A percentile compares a stretch with the other conserved stretches of the same genome.
Conservation (phyloP, 2,888 invertebrate species). For the Conops quadrifasciatus region DNA sequence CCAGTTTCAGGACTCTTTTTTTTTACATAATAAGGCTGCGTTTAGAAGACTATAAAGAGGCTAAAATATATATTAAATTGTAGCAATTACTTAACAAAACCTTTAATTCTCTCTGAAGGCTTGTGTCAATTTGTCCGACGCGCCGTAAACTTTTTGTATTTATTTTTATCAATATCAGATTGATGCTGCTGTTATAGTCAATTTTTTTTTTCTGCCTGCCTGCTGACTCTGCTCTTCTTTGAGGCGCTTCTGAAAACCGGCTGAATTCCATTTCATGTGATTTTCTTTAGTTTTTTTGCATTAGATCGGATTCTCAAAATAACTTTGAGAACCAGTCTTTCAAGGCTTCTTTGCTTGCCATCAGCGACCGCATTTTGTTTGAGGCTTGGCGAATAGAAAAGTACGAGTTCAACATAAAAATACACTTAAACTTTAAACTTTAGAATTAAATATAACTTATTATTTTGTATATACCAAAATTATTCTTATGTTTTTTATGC, state of each 20-base stretch:
- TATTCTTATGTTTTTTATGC: no score
- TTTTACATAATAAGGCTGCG: no score
- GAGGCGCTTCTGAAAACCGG: slow-evolving; percentile 31
- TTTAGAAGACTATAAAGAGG: no score
- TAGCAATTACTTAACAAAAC: no score
- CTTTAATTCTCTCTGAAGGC: no score
- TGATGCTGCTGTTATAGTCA: neutral
- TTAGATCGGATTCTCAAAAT: slow-evolving; percentile 20
- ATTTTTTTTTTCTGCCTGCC: neutral
- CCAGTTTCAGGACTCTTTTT: no score
- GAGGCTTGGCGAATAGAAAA: neutral
- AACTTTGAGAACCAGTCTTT: slow-evolving; percentile 24
- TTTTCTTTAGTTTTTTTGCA: slow-evolving; percentile 18
- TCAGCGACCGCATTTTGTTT: neutral
- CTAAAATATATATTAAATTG: no score
- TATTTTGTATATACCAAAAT: no score
- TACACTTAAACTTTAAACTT: no score
- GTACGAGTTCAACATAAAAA: no score
- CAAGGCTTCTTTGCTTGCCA: neutral
- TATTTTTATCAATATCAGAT: neutral
- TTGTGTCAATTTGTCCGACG: no score
- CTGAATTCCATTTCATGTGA: slow-evolving; percentile 36
- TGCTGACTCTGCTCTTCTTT: neutral
- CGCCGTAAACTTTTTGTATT: neutral
- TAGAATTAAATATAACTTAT: no score